These are phyloP conservation scores for Spisula solida DNA, from an alignment of 2,888 invertebrate species.

Conservation along the genomic window DNA sequence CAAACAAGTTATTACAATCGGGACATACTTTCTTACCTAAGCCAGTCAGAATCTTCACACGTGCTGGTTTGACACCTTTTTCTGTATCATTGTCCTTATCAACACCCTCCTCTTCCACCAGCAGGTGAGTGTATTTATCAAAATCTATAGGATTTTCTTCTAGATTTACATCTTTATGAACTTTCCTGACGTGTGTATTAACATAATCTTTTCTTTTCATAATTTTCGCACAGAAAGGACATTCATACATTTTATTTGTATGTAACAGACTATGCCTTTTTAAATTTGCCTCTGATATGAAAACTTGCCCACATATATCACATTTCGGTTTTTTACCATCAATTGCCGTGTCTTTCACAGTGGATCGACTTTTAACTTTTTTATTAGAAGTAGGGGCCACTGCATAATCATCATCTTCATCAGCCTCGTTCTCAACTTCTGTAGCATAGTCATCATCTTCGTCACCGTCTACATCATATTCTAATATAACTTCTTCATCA, in stretches of 20 bases:
- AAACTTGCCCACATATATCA: constrained; percentile 51
- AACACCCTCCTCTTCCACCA: constrained; percentile 6
- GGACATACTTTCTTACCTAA: constrained; percentile 63
- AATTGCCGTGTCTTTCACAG: constrained; percentile 7
- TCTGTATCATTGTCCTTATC: not conserved
- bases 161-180: constrained; percentile 60
- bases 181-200: constrained; percentile 55
- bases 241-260: constrained; percentile 62
- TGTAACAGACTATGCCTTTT: constrained; percentile 60
- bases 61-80: constrained; percentile 24
- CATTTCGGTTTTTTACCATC: constrained; percentile 48
- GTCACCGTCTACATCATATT: not conserved
- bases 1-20: constrained; percentile 62
- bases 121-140: constrained; percentile 52
- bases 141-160: constrained; percentile 61
- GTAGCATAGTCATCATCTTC: constrained; percentile 29
- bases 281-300: constrained; percentile 49
- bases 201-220: constrained; percentile 67
- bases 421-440: constrained; percentile 38
- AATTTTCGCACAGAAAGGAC: constrained; percentile 65
- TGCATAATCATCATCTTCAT: constrained; percentile 22
- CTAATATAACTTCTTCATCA: not conserved
- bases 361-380: not conserved
- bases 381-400: not conserved
- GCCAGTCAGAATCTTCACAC: constrained; percentile 43